Percentiles rank a stretch among this genome's conserved stretches.
phyloP scores from a whole-genome alignment of 2,113 vertebrate species.

The Macroglossus sobrinus region DNA sequence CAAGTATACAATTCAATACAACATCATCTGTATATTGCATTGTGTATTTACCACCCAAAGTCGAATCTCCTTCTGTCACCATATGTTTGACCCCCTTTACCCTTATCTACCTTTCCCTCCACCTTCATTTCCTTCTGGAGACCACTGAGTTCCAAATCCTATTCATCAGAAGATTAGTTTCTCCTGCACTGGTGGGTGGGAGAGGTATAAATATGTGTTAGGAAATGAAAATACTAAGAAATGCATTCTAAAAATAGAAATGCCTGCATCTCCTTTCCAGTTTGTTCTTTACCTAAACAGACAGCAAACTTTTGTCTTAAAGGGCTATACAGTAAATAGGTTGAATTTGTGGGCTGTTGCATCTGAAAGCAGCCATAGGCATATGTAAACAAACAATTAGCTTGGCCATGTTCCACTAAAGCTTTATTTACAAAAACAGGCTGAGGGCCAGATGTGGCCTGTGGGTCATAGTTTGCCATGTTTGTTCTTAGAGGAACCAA shows the following conservation, averaged over 20 bases:
- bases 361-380: background rate
- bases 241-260: background rate
- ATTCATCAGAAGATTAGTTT: background rate
- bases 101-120: no score
- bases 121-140: no score
- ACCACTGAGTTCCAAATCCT: background rate
- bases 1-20: no score
- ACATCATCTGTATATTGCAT: no score
- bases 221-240: constrained; percentile 5
- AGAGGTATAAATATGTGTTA: background rate
- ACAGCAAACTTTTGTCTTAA: background rate
- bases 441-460: background rate
- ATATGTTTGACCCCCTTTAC: no score
- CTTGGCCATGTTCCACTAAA: background rate
- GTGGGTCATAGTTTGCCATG: background rate
- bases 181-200: background rate
- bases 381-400: background rate
- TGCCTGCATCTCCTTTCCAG: background rate
- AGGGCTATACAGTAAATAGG: background rate
- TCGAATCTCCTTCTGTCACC: no score
- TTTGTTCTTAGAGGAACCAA: background rate
- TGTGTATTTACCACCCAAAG: no score
- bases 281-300: background rate
- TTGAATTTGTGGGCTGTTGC: background rate
- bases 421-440: background rate